Percentiles rank a stretch among this genome's conserved stretches.
Conservation (phyloP, 2,888 invertebrate genomes). For the Philonicus albiceps region DNA sequence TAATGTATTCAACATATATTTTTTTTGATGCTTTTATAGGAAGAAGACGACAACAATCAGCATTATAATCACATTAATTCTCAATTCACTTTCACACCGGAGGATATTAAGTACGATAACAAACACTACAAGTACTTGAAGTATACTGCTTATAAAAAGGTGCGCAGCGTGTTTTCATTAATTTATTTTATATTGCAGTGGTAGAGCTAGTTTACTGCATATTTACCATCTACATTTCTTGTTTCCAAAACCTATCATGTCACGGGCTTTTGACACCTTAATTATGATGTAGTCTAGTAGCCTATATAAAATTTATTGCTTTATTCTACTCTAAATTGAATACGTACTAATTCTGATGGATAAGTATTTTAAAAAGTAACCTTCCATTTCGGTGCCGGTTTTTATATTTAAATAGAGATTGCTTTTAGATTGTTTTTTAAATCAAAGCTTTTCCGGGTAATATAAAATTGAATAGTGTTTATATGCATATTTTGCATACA, state of each 20-base stretch:
- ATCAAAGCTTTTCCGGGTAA: not conserved
- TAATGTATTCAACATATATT: not conserved
- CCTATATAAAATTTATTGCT: not conserved
- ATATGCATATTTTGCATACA: not conserved
- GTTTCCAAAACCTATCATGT: not conserved
- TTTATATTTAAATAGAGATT: not conserved
- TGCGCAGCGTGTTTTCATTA: conserved; percentile 52
- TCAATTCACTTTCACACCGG: conserved; percentile 74
- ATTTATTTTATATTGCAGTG: not conserved
- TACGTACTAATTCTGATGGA: not conserved
- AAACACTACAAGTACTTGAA: conserved; percentile 82
- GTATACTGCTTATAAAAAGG: conserved; percentile 76
- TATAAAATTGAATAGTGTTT: not conserved
- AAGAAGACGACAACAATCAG: conserved; percentile 60
- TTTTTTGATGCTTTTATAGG: conserved; percentile 56
- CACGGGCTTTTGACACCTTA: not conserved
- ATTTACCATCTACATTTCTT: not conserved
- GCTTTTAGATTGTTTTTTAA: not conserved
- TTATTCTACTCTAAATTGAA: not conserved
- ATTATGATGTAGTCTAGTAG: not conserved
- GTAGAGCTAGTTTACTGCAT: not conserved
- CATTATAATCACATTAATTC: conserved; percentile 65
- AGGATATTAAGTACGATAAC: conserved; percentile 80
- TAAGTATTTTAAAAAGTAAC: not conserved
- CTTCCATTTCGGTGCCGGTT: not conserved